These are phyloP conservation scores for Halictus quadricinctus DNA, from an alignment of 2,888 invertebrate species.

Conservation along the genomic window DNA sequence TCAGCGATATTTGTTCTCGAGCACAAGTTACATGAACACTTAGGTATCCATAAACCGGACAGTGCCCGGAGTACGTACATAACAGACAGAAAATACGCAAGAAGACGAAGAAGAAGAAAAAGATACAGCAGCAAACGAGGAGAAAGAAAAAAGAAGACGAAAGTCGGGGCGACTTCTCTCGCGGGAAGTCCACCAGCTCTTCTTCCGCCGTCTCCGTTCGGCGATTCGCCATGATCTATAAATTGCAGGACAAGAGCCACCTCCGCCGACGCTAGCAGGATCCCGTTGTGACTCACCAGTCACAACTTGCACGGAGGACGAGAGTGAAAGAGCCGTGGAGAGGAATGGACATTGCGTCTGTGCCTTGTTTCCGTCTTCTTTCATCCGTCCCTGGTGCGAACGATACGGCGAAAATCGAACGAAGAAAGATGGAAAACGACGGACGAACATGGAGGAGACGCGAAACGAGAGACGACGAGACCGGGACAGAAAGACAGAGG, in stretches of 20 bases:
- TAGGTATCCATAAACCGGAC: not conserved
- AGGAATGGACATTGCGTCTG: slow-evolving; percentile 43
- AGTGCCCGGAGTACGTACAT: not conserved
- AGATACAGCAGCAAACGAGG: not conserved
- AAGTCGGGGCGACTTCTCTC: not conserved
- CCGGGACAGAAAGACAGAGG: slow-evolving; percentile 14
- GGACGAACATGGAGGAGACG: not conserved
- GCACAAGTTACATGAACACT: not conserved
- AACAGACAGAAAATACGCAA: not conserved
- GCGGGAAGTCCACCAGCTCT: slow-evolving; percentile 50
- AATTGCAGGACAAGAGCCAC: slow-evolving; percentile 75
- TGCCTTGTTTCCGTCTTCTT: not conserved
- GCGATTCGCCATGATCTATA: slow-evolving; percentile 78
- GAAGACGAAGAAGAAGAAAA: not conserved
- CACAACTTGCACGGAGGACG: slow-evolving; percentile 56
- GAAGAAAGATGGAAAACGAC: slow-evolving; percentile 5
- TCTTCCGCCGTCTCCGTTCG: slow-evolving; percentile 66
- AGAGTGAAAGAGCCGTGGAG: slow-evolving; percentile 46
- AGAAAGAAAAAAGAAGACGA: not conserved
- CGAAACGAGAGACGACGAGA: not conserved
- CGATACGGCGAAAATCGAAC: slow-evolving; percentile 21
- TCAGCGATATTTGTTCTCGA: not conserved
- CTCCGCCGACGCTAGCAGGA: slow-evolving; percentile 67
- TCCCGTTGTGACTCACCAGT: slow-evolving; percentile 71
- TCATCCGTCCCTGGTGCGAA: not conserved